phyloP scores from a whole-genome alignment of 2,888 invertebrate species.

The Oegoconia quadripuncta region DNA sequence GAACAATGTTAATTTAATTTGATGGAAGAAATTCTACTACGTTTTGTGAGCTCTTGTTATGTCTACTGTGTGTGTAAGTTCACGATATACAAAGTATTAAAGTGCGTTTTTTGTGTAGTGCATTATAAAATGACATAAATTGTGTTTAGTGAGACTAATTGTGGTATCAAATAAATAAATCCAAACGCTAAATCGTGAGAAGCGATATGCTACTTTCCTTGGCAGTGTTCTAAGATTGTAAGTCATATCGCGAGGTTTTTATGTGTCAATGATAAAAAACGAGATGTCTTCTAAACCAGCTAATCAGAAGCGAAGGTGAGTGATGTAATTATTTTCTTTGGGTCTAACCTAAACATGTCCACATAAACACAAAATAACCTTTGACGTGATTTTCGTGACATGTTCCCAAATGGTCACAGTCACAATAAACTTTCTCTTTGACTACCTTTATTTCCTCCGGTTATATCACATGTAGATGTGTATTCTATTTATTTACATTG shows the following conservation, averaged over 20 bases:
- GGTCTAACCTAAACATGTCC: constrained; percentile 17
- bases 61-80: constrained; percentile 66
- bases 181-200: constrained; percentile 45
- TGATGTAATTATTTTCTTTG: constrained; percentile 25
- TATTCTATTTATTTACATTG: not conserved
- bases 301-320: constrained; percentile 86
- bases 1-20: constrained; percentile 15
- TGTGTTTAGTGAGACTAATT: constrained; percentile 57
- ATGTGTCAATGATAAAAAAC: constrained; percentile 52
- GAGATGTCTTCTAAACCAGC: constrained; percentile 75
- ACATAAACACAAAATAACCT: too few relatives aligned
- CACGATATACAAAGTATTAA: constrained; percentile 66
- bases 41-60: constrained; percentile 37
- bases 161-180: constrained; percentile 46
- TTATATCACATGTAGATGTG: not conserved
- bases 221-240: constrained; percentile 80
- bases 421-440: constrained; percentile 19
- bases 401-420: constrained; percentile 19
- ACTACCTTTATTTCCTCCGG: not conserved
- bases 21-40: constrained; percentile 11
- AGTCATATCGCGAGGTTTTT: constrained; percentile 70
- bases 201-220: constrained; percentile 78
- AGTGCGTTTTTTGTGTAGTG: constrained; percentile 67
- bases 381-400: constrained; percentile 31
- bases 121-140: constrained; percentile 71